phyloP scores from a whole-genome alignment of 53 echinoderm and acorn worm genomes.

The Echinometra lucunter region DNA sequence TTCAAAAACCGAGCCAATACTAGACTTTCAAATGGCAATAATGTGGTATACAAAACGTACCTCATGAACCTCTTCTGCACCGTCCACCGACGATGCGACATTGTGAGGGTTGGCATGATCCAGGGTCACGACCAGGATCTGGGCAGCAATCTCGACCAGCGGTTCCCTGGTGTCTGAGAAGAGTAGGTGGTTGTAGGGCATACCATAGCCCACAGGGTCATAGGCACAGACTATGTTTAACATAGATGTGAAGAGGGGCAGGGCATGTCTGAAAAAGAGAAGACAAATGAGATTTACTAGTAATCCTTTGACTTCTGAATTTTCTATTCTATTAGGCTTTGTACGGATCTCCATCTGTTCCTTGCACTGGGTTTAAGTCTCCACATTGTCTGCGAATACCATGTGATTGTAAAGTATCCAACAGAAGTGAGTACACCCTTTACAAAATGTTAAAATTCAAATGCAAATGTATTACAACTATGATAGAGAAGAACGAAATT shows the following conservation, averaged over 20 bases:
- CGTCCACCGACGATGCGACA: slow-evolving; percentile 81
- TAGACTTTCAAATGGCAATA: too few species aligned
- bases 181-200: slow-evolving; percentile 96
- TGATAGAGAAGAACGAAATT: too few species aligned
- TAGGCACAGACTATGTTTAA: slow-evolving; percentile 94
- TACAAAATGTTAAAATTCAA: too few species aligned
- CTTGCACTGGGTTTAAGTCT: too few species aligned
- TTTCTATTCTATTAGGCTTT: slow-evolving; percentile 27
- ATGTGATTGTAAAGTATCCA: too few species aligned
- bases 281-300: not conserved
- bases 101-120: slow-evolving; percentile 89
- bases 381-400: too few species aligned
- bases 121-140: slow-evolving; percentile 97
- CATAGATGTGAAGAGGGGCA: slow-evolving; percentile 96
- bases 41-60: slow-evolving; percentile 38
- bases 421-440: too few species aligned
- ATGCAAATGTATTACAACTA: too few species aligned
- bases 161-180: slow-evolving; percentile 95
- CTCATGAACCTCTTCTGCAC: slow-evolving; percentile 80
- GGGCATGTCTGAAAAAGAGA: slow-evolving; percentile 87
- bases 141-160: slow-evolving; percentile 95
- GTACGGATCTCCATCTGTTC: slow-evolving; percentile 92
- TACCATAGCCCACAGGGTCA: slow-evolving; percentile 94
- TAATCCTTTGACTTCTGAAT: not conserved
- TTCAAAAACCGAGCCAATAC: too few species aligned